Evolutionary conservation across 2,888 invertebrate genomes (phyloP).

Genomic region (Linyphia triangularis): DNA sequence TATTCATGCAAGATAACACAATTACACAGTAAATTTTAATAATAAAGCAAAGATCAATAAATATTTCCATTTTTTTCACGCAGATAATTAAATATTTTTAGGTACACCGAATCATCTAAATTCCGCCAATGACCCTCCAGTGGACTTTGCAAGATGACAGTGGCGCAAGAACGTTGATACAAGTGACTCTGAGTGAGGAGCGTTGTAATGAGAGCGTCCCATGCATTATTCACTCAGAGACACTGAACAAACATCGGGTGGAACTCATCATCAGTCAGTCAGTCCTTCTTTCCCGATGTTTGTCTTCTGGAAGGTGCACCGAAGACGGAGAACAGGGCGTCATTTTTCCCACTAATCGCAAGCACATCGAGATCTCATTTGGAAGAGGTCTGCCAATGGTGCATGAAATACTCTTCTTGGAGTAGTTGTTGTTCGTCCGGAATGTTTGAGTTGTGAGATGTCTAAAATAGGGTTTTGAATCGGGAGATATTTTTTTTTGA

Average conservation of each 20-base stretch:
- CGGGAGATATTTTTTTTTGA: not conserved
- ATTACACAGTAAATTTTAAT: too few relatives aligned
- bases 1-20: too few relatives aligned
- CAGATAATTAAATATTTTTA: too few relatives aligned
- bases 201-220: slow-evolving; percentile 38
- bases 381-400: not conserved
- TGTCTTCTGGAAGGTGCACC: slow-evolving; percentile 19
- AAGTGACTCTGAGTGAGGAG: slow-evolving; percentile 39
- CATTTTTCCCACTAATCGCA: too few relatives aligned
- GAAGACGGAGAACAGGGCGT: too few relatives aligned
- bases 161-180: slow-evolving; percentile 17
- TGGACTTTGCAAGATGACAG: not conserved
- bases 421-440: not conserved
- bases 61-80: too few relatives aligned
- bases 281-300: slow-evolving; percentile 24
- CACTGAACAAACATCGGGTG: slow-evolving; percentile 36
- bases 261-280: slow-evolving; percentile 11
- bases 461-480: not conserved
- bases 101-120: not conserved
- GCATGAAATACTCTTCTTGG: not conserved
- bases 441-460: not conserved
- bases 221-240: slow-evolving; percentile 60
- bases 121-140: not conserved
- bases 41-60: too few relatives aligned
- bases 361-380: not conserved